Conservation (phyloP, 2,113 vertebrate genomes). For the Argyrosomus japonicus region DNA sequence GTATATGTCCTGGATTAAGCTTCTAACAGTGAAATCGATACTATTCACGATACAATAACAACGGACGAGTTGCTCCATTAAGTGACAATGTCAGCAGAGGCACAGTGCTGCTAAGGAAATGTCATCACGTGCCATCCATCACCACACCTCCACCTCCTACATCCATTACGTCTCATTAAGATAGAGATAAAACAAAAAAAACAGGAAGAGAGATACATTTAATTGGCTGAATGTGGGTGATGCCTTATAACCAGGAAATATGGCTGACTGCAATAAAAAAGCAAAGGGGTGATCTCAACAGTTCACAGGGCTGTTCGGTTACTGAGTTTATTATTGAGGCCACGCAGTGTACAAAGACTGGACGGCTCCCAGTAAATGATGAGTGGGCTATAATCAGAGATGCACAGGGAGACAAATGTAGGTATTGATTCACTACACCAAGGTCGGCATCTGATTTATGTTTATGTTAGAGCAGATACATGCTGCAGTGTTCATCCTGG, state of each 20-base stretch:
- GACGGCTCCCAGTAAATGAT: background rate
- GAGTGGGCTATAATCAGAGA: slow-evolving; percentile 16
- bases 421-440: slow-evolving; percentile 3
- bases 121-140: slow-evolving; percentile 65
- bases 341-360: slow-evolving; percentile 9
- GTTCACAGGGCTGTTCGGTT: slow-evolving; percentile 14
- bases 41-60: slow-evolving; percentile 57
- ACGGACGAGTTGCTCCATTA: slow-evolving; percentile 65
- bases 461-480: slow-evolving; percentile 1
- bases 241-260: slow-evolving; percentile 47
- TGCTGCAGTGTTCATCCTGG: slow-evolving; percentile 17
- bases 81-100: slow-evolving; percentile 47
- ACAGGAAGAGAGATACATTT: slow-evolving; percentile 36
- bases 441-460: slow-evolving; percentile 33
- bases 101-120: slow-evolving; percentile 39
- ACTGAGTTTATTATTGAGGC: slow-evolving; percentile 27
- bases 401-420: slow-evolving; percentile 15
- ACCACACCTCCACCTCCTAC: slow-evolving; percentile 42
- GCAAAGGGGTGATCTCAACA: background rate
- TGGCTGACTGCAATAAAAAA: slow-evolving; percentile 26
- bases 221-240: slow-evolving; percentile 39
- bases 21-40: slow-evolving; percentile 53
- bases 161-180: slow-evolving; percentile 50
- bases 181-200: slow-evolving; percentile 3
- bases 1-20: background rate